phyloP scores from a whole-genome alignment of 2,113 vertebrate genomes.

The Engystomops pustulosus region DNA sequence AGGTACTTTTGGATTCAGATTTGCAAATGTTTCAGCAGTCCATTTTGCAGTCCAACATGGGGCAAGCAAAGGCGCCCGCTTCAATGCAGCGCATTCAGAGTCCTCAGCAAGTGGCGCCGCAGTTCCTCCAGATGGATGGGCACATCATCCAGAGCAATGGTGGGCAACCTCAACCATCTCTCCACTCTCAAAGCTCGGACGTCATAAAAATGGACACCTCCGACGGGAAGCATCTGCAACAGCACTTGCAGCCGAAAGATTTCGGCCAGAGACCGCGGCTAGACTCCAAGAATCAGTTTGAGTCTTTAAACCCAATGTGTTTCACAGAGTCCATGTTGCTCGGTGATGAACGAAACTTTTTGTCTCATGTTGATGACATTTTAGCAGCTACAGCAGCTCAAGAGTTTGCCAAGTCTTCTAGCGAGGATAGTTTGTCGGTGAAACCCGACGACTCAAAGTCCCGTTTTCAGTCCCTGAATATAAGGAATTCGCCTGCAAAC shows the following conservation, averaged over 20 bases:
- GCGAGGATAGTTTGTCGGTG: conserved; percentile 80
- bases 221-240: conserved; percentile 82
- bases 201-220: conserved; percentile 80
- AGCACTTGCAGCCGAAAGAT: conserved; percentile 79
- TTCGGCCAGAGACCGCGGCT: conserved; percentile 84
- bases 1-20: conserved; percentile 88
- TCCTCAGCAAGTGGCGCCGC: conserved; percentile 77
- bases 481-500: conserved; percentile 81
- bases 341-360: conserved; percentile 91
- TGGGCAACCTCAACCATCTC: conserved; percentile 78
- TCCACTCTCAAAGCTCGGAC: conserved; percentile 81
- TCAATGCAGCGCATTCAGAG: conserved; percentile 83
- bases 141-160: conserved; percentile 81
- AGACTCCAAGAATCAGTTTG: conserved; percentile 92
- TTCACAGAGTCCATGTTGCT: conserved; percentile 95
- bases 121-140: conserved; percentile 89
- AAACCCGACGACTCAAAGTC: conserved; percentile 83
- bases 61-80: conserved; percentile 77
- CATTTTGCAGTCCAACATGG: conserved; percentile 79
- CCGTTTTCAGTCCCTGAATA: conserved; percentile 83
- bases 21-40: conserved; percentile 92
- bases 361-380: conserved; percentile 96
- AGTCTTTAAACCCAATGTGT: conserved; percentile 91
- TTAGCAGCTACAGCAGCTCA: conserved; percentile 93
- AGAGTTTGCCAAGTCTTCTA: conserved; percentile 92